Evolutionary conservation across 2,113 vertebrate species (phyloP).

Genomic region (Rousettus leschenaultii): DNA sequence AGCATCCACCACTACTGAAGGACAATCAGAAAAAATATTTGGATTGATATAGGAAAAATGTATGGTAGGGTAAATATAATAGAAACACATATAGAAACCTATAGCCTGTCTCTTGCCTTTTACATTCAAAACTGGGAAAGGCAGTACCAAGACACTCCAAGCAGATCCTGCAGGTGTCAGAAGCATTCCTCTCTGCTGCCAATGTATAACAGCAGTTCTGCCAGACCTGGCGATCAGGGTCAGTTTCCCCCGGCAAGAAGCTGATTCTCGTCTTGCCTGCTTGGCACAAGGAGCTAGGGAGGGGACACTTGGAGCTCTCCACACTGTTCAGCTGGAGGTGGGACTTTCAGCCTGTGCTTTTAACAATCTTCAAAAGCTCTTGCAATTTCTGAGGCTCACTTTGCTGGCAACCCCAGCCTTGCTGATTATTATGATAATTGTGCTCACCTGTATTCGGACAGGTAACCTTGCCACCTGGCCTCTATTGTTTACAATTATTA

Average conservation of each 20-base stretch:
- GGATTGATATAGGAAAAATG: background rate
- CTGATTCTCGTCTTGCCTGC: background rate
- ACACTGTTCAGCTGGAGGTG: background rate
- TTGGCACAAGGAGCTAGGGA: background rate
- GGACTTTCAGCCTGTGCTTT: background rate
- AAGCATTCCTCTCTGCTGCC: background rate
- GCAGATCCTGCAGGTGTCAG: background rate
- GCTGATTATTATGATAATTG: background rate
- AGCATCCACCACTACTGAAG: background rate
- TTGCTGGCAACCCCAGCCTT: background rate
- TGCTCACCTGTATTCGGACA: background rate
- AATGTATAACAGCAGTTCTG: background rate
- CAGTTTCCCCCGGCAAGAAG: background rate
- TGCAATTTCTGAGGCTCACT: background rate
- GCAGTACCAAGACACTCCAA: background rate
- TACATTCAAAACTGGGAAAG: background rate
- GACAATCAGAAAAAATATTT: background rate
- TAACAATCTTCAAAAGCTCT: background rate
- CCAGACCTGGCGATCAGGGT: background rate
- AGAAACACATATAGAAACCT: background rate
- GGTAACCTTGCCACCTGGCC: background rate
- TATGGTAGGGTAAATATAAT: background rate
- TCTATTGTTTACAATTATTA: background rate
- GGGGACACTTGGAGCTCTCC: background rate
- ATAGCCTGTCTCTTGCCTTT: background rate